Conservation (phyloP, 1,140 invertebrate species). For the Diorhabda carinulata region DNA sequence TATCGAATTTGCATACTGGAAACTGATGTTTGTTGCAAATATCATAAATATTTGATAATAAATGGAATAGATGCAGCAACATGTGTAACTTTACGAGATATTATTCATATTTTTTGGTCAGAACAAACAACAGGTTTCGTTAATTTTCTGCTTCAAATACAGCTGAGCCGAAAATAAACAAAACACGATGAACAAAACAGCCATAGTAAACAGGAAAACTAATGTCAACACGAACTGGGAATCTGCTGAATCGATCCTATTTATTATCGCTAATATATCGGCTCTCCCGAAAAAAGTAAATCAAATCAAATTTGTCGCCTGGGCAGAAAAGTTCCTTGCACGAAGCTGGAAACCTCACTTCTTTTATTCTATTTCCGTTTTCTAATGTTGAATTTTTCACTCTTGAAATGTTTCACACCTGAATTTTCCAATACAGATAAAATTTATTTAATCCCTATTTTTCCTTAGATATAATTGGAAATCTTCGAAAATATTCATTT, state of each 20-base stretch:
- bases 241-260: slow-evolving; percentile 33
- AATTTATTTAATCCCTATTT: too few relatives aligned
- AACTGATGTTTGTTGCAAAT: slow-evolving; percentile 13
- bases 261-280: slow-evolving; percentile 23
- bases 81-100: slow-evolving; percentile 28
- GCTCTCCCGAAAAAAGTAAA: slow-evolving; percentile 16
- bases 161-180: slow-evolving; percentile 36
- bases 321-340: slow-evolving; percentile 11
- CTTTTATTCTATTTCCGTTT: slow-evolving; percentile 3
- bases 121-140: slow-evolving; percentile 33
- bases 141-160: slow-evolving; percentile 33
- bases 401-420: not conserved
- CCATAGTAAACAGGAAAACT: slow-evolving; percentile 29
- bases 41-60: slow-evolving; percentile 18
- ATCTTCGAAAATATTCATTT: too few relatives aligned
- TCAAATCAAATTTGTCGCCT: slow-evolving; percentile 18
- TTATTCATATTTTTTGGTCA: slow-evolving; percentile 32
- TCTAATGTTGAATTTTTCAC: not conserved
- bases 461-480: too few relatives aligned
- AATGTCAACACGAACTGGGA: slow-evolving; percentile 34
- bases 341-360: not conserved
- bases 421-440: not conserved
- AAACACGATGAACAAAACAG: slow-evolving; percentile 33
- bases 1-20: slow-evolving; percentile 10
- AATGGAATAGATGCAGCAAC: not conserved